Base-by-base conservation (phyloP, 2,113 vertebrate species). In the Sardina pilchardus region DNA sequence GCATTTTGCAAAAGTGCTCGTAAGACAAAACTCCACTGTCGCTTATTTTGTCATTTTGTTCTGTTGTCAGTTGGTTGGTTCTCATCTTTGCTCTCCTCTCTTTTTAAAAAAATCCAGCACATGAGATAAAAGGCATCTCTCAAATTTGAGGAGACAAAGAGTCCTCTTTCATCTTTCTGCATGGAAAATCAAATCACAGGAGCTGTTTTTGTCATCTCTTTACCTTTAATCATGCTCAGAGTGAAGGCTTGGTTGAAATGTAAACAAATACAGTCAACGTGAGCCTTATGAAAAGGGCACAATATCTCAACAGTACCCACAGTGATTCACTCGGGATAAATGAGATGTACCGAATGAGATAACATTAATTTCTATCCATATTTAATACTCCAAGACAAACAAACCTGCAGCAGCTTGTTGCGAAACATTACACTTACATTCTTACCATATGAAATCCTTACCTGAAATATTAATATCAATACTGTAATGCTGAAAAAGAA, bases 101-200 rank as follows among this genome's bases (percentile, higher is more conserved):
- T 88, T 42, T 43, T 53, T n/a, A 12, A 30, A n/a, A 12, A 30
- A n/a, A 85, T 80, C 81, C 50, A 81, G 14, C 82, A 34, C 36
- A 48, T 4, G 14, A 89, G 85, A 87, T 87, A 82, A 85, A 87
- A 86, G 83, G 17, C 30, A 39, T n/a, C n/a, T 81, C 84, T 84
- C 47, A 83, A 78, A 36, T 86, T 71, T 30, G 63, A 56, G 82
- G 42, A 85, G 71, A 83, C 71, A 78, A 48, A 82, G 7, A 83
- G 43, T n/a, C 85, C 56, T 78, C 59, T 81, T 80, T 85, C 9
- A 63, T 84, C 81, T 84, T n/a, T 8, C 19, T 9, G 85, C 81
- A 59, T 86, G 84, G 83, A 83, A 84, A 81, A 90, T 90, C 85
- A 86, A 90, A 85, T 85, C 75, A 78, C 26, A 56, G 19, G 71